phyloP scores from a whole-genome alignment of 2,113 vertebrate genomes.

The Rallus limicola region DNA sequence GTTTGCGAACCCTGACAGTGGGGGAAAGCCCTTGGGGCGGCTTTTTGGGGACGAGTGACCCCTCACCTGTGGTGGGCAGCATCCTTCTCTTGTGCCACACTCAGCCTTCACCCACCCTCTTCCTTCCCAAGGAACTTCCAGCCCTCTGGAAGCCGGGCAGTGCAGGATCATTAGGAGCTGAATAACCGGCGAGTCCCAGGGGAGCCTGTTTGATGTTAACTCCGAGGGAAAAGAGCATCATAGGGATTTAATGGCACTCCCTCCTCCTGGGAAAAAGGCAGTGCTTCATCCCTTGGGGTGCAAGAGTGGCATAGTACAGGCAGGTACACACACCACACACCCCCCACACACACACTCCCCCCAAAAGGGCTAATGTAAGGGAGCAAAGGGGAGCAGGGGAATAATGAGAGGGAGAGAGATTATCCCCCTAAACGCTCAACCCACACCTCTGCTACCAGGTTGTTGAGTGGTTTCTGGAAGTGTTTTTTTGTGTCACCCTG shows the following conservation, averaged over 20 bases:
- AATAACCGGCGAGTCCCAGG: not conserved
- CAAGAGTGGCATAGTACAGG: not conserved
- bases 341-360: no score
- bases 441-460: not conserved
- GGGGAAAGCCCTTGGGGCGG: not conserved
- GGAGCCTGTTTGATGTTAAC: not conserved
- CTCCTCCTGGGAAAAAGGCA: not conserved
- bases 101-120: not conserved
- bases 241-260: not conserved
- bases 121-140: not conserved
- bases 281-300: not conserved
- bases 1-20: rapidly evolving
- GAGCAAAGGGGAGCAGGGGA: not conserved
- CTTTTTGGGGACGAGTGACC: not conserved
- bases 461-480: not conserved
- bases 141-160: not conserved
- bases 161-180: not conserved
- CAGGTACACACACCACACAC: no score
- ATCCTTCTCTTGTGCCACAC: not conserved
- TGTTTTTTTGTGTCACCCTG: not conserved
- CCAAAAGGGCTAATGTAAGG: not conserved
- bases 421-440: rapidly evolving
- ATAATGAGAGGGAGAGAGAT: not conserved
- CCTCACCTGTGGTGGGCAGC: rapidly evolving
- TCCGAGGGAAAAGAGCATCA: not conserved